Evolutionary conservation across 2,113 vertebrate genomes (phyloP).

Genomic region (Rhynchomys soricoides): DNA sequence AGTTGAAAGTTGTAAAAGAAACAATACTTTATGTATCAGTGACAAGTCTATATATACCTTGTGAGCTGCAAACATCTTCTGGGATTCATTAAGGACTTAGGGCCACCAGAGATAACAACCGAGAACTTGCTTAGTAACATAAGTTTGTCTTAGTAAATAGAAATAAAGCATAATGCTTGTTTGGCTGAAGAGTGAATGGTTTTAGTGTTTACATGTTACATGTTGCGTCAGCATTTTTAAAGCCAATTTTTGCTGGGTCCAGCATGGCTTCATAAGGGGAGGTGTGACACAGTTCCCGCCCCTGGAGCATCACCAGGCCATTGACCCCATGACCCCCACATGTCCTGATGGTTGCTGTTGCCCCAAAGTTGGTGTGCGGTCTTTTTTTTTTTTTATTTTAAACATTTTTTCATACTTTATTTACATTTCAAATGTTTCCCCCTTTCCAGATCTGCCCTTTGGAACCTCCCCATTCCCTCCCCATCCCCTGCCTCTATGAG

Average conservation of each 20-base stretch:
- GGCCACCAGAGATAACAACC: neutral
- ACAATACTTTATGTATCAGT: neutral
- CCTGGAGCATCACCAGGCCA: no score
- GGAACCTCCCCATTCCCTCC: no score
- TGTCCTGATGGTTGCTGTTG: no score
- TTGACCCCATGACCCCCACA: no score
- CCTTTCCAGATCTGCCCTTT: no score
- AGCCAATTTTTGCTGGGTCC: neutral
- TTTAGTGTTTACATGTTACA: neutral
- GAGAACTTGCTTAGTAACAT: neutral
- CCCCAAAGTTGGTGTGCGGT: no score
- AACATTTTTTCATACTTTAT: no score
- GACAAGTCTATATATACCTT: neutral
- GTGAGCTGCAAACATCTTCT: neutral
- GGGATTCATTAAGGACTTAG: neutral
- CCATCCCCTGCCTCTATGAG: no score
- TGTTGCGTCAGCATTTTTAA: neutral
- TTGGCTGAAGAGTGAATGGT: conserved; percentile 2
- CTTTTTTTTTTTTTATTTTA: no score
- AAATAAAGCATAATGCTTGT: neutral
- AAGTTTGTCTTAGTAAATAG: neutral
- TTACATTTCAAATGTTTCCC: no score
- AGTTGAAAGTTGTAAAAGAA: neutral
- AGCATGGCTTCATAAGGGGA: no score
- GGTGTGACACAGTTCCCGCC: no score